Percentiles rank a stretch among this genome's conserved stretches.
Evolutionary conservation across 2,797 vertebrate species (phyloP).

Genomic region (Crocodylus rhombifer): DNA sequence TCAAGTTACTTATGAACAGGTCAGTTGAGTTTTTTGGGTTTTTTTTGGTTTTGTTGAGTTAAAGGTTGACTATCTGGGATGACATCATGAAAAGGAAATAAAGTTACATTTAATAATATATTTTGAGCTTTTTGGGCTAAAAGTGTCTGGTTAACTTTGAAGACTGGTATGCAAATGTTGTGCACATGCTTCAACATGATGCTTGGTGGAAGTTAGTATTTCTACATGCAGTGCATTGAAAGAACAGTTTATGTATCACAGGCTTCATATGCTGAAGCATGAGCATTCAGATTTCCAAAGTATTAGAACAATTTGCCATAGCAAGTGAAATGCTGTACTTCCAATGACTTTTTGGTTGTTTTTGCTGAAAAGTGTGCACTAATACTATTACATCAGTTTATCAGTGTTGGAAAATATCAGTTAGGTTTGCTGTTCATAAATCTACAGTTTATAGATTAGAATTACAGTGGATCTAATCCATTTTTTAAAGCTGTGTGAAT

Average conservation of each 20-base stretch:
- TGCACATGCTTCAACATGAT: constrained; percentile 69
- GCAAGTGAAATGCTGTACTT: constrained; percentile 79
- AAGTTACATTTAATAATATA: constrained; percentile 78
- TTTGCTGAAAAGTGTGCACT: constrained; percentile 72
- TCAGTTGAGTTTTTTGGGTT: not conserved
- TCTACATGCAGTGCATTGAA: constrained; percentile 51
- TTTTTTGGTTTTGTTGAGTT: constrained; percentile 70
- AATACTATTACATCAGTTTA: constrained; percentile 71
- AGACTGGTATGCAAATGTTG: constrained; percentile 62
- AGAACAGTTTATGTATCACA: constrained; percentile 19
- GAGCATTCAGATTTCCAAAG: constrained; percentile 39
- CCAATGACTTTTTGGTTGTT: constrained; percentile 55
- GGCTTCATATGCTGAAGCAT: constrained; percentile 31
- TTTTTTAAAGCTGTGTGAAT: constrained; percentile 80
- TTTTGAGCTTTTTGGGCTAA: constrained; percentile 75
- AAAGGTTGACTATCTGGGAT: constrained; percentile 77
- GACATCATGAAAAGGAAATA: constrained; percentile 77
- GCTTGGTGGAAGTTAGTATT: constrained; percentile 56
- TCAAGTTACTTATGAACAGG: constrained; percentile 78
- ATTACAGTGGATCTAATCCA: constrained; percentile 82
- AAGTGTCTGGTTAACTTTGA: constrained; percentile 71
- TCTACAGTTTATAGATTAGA: constrained; percentile 81
- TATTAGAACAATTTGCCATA: constrained; percentile 77
- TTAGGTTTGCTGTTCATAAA: constrained; percentile 81
- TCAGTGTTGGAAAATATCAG: constrained; percentile 79